These are phyloP conservation scores for Eupithecia centaureata DNA, from an alignment of 2,888 invertebrate genomes.

Conservation along the genomic window DNA sequence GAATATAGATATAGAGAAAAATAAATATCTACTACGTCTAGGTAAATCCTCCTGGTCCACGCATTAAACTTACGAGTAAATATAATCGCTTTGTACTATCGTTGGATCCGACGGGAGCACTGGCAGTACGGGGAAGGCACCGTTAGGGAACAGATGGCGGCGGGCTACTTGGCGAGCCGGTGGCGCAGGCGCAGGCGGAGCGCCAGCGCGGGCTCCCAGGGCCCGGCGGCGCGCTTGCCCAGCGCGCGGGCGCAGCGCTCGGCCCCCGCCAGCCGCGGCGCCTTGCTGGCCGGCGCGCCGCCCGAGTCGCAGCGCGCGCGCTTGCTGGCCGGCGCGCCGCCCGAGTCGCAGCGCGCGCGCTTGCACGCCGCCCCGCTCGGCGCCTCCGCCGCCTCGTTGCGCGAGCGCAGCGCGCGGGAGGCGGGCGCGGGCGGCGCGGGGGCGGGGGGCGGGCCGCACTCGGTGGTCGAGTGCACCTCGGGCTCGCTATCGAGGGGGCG, in stretches of 20 bases:
- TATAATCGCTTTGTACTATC: constrained; percentile 80
- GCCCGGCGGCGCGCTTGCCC: constrained; percentile 64
- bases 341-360: constrained; percentile 46
- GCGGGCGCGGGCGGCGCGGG: not conserved
- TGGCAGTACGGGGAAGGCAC: constrained; percentile 55
- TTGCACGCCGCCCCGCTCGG: constrained; percentile 41
- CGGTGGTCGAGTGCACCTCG: constrained; percentile 67
- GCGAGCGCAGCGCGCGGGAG: constrained; percentile 59
- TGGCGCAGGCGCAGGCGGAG: constrained; percentile 75
- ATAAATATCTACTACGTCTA: constrained; percentile 78
- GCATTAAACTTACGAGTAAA: constrained; percentile 74
- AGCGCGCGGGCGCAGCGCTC: constrained; percentile 57
- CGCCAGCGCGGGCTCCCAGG: constrained; percentile 75
- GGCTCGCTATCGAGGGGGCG: constrained; percentile 46
- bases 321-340: constrained; percentile 43
- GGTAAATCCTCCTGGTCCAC: constrained; percentile 77
- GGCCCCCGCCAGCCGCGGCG: constrained; percentile 45
- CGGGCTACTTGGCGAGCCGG: constrained; percentile 70
- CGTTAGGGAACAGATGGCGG: constrained; percentile 48
- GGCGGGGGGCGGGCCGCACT: constrained; percentile 47
- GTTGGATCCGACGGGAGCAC: constrained; percentile 60
- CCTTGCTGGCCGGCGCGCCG: constrained; percentile 42
- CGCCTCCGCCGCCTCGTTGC: constrained; percentile 52
- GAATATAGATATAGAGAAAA: constrained; percentile 74
- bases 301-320: constrained; percentile 42